Evolutionary conservation across 1,140 invertebrate species (phyloP), one percentile per base, ranked within the genome.

Genomic region (Coboldia fuscipes): DNA sequence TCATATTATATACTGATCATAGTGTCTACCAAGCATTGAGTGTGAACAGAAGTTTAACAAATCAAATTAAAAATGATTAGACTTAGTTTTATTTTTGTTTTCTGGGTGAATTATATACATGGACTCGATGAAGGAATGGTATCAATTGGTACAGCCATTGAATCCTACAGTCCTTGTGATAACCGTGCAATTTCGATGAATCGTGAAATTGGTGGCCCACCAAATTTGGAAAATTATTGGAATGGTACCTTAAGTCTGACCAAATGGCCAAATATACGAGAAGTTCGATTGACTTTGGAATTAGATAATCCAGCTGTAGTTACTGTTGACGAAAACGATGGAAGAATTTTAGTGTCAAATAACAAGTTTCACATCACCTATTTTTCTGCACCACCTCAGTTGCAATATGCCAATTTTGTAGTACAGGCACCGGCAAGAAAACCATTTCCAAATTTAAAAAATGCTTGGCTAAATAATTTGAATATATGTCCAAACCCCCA

Each of bases 141-240:
- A 7, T 20, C 14, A 12, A 33, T 33, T 14, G 31, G 31, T 12
- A 16, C 7, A 8, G 31, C 31, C 4, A 7, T 33, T 12, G 31
- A 33, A 20, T 7, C 10, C 5, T 16, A 6, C 19, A 18, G 9
- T 18, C 31, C 31, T 8, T 33, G 31, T 33, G 15, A 20, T 9
- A 20, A 33, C 9, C 7, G 31, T 18, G 15, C 18, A 18, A 7
- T 33, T 7, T 33, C 10, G 6, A 33, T 33, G 31, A 15, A 33
- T 8, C 31, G 31, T 12, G 7, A 15, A 15, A 33, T 33, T 12
- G 31, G 31, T 6, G 19, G 19, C 6, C 31, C 15, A 20, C 31
- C 31, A 18, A 16, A 15, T 9, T 12, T 10, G 31, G 19, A 33
- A 33, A 33, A 33, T 14, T 33, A 33, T 33, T 33, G 31, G 31